Conservation (phyloP, 2,888 invertebrate genomes). For the Herminia tarsipennalis region DNA sequence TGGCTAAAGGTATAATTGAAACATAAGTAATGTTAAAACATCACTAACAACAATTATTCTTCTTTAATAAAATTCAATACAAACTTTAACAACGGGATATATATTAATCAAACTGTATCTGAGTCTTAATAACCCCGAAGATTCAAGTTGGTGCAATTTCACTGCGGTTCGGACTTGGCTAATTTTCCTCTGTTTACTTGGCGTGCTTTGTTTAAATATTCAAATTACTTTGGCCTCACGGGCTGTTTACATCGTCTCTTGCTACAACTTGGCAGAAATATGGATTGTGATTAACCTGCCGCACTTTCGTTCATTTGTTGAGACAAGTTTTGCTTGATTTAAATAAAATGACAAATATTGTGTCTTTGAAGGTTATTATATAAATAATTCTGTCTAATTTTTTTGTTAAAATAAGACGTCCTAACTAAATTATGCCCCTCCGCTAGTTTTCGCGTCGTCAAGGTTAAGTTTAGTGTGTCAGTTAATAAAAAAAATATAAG, state of each 20-base stretch:
- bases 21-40: too few species aligned
- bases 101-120: neutral
- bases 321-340: neutral
- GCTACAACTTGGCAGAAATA: constrained; percentile 10
- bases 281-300: constrained; percentile 7
- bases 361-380: too few species aligned
- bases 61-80: neutral
- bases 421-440: too few species aligned
- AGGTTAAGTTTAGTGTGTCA: too few species aligned
- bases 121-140: neutral
- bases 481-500: too few species aligned
- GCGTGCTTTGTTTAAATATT: constrained; percentile 17
- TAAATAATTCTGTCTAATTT: too few species aligned
- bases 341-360: too few species aligned
- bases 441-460: too few species aligned
- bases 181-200: constrained; percentile 20
- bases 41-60: too few species aligned
- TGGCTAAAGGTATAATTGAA: too few species aligned
- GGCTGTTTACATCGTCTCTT: constrained; percentile 4
- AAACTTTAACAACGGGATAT: neutral
- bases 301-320: neutral
- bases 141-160: constrained; percentile 15
- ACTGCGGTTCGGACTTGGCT: constrained; percentile 17
- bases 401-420: too few species aligned
- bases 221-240: constrained; percentile 14